Evolutionary conservation across 2,797 vertebrate genomes (phyloP).

Genomic region (Myotis planiceps): DNA sequence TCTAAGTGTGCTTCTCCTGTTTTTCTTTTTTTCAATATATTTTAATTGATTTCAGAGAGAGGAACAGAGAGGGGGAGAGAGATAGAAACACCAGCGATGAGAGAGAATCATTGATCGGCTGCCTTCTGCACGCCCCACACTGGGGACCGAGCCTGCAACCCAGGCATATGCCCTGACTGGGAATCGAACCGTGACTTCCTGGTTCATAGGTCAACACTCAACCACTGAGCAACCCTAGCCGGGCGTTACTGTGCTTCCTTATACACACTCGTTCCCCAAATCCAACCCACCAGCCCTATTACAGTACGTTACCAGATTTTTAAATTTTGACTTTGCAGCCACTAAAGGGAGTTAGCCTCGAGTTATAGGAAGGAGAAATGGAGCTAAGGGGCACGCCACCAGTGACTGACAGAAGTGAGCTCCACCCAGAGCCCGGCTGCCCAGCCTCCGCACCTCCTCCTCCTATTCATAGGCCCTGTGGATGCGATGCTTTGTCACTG

Average conservation of each 20-base stretch:
- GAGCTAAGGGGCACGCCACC: not conserved
- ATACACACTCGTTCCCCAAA: accelerated
- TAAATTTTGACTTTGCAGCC: not conserved
- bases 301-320: not conserved
- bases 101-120: no score
- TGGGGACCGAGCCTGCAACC: no score
- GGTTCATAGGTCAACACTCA: no score
- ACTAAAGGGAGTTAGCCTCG: not conserved
- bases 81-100: no score
- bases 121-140: no score
- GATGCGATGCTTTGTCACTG: accelerated
- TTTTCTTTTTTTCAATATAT: no score
- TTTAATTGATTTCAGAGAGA: no score
- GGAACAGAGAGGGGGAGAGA: no score
- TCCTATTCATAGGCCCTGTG: accelerated
- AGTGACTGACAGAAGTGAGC: not conserved
- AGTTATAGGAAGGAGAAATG: not conserved
- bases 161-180: no score
- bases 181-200: no score
- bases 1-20: accelerated
- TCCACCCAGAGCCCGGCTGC: not conserved
- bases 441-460: not conserved
- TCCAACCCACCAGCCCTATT: not conserved
- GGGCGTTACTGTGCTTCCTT: not conserved
- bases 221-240: no score